Conservation (phyloP, 2,888 invertebrate species). For the Morinoia aosen region DNA sequence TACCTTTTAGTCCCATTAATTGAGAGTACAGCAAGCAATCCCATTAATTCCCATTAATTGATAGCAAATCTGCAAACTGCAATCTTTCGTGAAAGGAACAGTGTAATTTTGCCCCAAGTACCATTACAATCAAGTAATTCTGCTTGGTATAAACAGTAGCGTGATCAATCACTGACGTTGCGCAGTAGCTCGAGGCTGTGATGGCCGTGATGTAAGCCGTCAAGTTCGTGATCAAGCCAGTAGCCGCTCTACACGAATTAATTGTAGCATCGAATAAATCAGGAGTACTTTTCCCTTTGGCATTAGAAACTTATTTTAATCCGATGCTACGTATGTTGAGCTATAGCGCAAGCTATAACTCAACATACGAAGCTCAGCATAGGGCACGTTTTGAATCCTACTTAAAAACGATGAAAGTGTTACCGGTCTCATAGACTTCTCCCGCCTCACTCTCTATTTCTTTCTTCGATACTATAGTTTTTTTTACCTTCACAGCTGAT, state of each 20-base stretch:
- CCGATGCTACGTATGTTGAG: background rate
- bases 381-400: background rate
- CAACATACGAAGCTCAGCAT: background rate
- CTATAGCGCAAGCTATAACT: background rate
- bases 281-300: background rate
- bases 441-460: too few relatives aligned
- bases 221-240: background rate
- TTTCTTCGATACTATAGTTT: background rate
- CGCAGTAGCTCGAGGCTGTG: too few relatives aligned
- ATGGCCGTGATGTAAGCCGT: background rate
- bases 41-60: too few relatives aligned
- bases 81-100: too few relatives aligned
- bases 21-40: too few relatives aligned
- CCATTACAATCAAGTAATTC: too few relatives aligned
- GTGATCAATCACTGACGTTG: too few relatives aligned
- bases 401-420: conserved; percentile 3
- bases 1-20: too few relatives aligned
- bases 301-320: background rate
- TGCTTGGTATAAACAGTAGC: too few relatives aligned
- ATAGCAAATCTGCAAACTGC: too few relatives aligned
- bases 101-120: too few relatives aligned
- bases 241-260: background rate
- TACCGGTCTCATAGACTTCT: background rate
- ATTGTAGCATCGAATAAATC: background rate
- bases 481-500: background rate